These are phyloP conservation scores for Sclerurus mexicanus DNA, from an alignment of 2,113 vertebrate genomes.

Conservation along the genomic window DNA sequence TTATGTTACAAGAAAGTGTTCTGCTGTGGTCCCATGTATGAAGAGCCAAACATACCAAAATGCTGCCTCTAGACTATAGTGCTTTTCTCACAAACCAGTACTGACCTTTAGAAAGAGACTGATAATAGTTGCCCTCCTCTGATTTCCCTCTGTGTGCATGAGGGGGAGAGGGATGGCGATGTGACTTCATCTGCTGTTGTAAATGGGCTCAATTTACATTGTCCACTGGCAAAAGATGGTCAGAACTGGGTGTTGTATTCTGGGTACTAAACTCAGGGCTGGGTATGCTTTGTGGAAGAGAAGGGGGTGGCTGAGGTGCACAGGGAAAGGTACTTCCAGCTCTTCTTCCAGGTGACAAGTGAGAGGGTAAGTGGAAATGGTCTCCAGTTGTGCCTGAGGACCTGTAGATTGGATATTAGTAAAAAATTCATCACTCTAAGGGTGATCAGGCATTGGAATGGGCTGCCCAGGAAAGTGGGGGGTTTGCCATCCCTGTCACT, in stretches of 20 bases:
- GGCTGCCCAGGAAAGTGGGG: neutral
- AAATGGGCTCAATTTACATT: neutral
- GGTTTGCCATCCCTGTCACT: neutral
- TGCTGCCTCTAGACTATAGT: neutral
- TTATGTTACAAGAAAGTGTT: neutral
- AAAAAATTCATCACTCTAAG: neutral
- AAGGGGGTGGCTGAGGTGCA: neutral
- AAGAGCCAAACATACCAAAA: neutral
- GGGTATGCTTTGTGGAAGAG: neutral
- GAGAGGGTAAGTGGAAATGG: neutral
- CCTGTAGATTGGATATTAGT: neutral
- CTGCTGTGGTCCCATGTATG: neutral
- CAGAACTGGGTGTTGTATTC: neutral
- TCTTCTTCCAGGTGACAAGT: neutral
- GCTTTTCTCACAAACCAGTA: neutral
- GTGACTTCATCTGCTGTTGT: neutral
- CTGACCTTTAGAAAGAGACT: neutral
- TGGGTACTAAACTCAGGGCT: neutral
- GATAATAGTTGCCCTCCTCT: neutral
- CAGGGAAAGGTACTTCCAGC: neutral
- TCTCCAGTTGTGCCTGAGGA: too few relatives aligned
- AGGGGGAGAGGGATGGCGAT: neutral
- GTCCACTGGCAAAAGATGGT: neutral
- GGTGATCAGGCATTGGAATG: neutral
- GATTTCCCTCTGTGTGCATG: accelerated